Percentiles rank a stretch among this genome's conserved stretches.
Evolutionary conservation across 23 tunicate genomes (phyloP).

Genomic region (Halocynthia aurantium): DNA sequence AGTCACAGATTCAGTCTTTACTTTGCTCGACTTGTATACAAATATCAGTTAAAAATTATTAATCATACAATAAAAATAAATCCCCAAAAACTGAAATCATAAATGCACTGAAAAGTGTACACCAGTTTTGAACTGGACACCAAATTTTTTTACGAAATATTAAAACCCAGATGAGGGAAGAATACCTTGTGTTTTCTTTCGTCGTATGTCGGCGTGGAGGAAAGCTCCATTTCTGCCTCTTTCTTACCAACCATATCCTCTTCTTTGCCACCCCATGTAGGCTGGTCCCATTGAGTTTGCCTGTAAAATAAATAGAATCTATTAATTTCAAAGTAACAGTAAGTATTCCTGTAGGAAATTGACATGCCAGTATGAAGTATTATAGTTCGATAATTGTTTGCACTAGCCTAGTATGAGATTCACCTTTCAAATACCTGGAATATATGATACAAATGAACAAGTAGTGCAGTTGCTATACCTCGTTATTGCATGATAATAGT

Average conservation of each 20-base stretch:
- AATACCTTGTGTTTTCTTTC: conserved; percentile 25
- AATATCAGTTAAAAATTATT: too few relatives aligned
- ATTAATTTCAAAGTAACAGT: not conserved
- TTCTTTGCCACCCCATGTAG: conserved; percentile 52
- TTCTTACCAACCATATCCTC: conserved; percentile 47
- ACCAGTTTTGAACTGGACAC: too few relatives aligned
- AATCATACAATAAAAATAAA: too few relatives aligned
- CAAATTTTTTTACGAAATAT: too few relatives aligned
- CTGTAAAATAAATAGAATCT: conserved; percentile 15
- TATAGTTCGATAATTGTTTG: too few relatives aligned
- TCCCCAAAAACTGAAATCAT: too few relatives aligned
- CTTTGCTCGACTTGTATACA: too few relatives aligned
- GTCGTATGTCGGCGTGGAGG: conserved; percentile 32
- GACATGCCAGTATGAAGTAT: too few relatives aligned
- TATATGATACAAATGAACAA: too few relatives aligned
- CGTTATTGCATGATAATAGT: conserved; percentile 82
- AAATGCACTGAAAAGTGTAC: too few relatives aligned
- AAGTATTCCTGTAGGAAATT: too few relatives aligned
- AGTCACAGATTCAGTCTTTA: conserved; percentile 5
- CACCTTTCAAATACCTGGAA: not conserved
- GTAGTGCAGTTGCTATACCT: conserved; percentile 26
- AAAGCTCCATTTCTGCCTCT: conserved; percentile 49
- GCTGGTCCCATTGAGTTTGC: conserved; percentile 93
- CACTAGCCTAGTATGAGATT: not conserved
- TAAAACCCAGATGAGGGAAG: too few relatives aligned